Evolutionary conservation across 2,888 invertebrate genomes (phyloP).

Genomic region (Caenorhabditis parvicauda): DNA sequence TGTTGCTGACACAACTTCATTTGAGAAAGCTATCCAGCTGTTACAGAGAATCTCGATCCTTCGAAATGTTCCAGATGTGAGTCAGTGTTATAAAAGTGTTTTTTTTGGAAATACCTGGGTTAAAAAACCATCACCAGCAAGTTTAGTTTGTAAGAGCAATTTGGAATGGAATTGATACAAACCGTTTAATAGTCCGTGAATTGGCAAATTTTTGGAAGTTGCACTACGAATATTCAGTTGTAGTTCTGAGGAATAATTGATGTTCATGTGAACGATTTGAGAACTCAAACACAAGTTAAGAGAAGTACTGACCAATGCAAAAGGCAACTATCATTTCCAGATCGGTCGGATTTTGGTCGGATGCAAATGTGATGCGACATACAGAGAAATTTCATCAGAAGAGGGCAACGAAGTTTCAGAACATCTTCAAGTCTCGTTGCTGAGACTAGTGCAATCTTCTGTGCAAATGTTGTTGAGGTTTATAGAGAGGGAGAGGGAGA

Average conservation of each 20-base stretch:
- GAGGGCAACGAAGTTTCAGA: slow-evolving; percentile 13
- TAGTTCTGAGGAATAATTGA: too few species aligned
- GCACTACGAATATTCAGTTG: not conserved
- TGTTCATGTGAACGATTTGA: too few species aligned
- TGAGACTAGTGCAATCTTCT: slow-evolving; percentile 10
- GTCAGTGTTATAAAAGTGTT: too few species aligned
- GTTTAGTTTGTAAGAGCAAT: too few species aligned
- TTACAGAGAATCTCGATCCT: not conserved
- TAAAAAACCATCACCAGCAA: too few species aligned
- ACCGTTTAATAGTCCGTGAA: too few species aligned
- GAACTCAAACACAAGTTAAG: not conserved
- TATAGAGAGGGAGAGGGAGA: too few species aligned
- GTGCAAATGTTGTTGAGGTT: slow-evolving; percentile 12
- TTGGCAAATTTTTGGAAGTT: not conserved
- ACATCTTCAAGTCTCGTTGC: slow-evolving; percentile 19
- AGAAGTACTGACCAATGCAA: not conserved
- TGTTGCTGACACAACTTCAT: not conserved
- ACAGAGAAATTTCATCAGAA: slow-evolving; percentile 5
- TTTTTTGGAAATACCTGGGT: too few species aligned
- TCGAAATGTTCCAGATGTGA: slow-evolving; percentile 1
- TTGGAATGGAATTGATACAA: too few species aligned
- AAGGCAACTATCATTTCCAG: slow-evolving; percentile 5
- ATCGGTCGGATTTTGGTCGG: slow-evolving; percentile 18
- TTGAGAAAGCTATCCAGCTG: not conserved
- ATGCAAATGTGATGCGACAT: slow-evolving; percentile 6